Conservation (phyloP, 1,140 invertebrate genomes). For the Brachionus calyciflorus region DNA sequence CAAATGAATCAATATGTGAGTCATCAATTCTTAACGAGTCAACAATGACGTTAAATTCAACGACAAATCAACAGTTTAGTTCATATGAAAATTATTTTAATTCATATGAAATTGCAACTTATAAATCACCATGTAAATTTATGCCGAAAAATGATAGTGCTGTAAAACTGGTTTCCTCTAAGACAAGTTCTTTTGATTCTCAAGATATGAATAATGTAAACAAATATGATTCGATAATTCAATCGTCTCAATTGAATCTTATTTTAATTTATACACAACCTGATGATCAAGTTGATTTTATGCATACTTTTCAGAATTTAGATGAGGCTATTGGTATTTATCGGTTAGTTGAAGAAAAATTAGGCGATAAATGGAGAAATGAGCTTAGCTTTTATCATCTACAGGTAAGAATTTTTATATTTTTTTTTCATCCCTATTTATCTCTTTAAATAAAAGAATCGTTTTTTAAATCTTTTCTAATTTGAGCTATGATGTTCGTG, state of each 20-base stretch:
- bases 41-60: not conserved
- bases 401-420: not conserved
- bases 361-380: not conserved
- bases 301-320: slow-evolving; percentile 22
- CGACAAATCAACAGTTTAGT: not conserved
- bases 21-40: not conserved
- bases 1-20: not conserved
- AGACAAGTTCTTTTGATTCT: slow-evolving; percentile 5
- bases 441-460: too few relatives aligned
- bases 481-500: too few relatives aligned
- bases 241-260: not conserved
- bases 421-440: too few relatives aligned
- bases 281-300: not conserved
- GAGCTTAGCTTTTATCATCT: slow-evolving; percentile 11
- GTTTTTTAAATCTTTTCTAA: too few relatives aligned
- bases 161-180: not conserved
- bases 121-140: not conserved
- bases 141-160: not conserved
- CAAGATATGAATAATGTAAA: not conserved
- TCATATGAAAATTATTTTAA: slow-evolving; percentile 9
- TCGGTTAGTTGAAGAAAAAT: not conserved
- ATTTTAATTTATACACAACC: not conserved
- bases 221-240: not conserved
- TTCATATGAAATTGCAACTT: not conserved
- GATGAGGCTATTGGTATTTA: not conserved